Evolutionary conservation across 2,888 invertebrate species (phyloP), one percentile per base, ranked within the genome.

Genomic region (Apodemia hepburni): DNA sequence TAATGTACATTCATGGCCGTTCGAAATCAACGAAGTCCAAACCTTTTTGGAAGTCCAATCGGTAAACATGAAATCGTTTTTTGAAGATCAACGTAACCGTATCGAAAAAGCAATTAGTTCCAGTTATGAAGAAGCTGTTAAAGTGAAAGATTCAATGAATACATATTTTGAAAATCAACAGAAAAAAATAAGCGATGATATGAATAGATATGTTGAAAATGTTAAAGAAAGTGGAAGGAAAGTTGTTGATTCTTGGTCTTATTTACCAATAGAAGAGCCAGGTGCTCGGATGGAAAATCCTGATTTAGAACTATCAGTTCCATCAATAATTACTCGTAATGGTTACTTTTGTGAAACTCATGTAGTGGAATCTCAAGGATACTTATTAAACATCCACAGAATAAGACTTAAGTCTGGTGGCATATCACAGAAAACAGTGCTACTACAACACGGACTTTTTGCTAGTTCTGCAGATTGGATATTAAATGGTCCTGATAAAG

Each of bases 391-490:
- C 47, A 69, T 98, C 59, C 97, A 97, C 74, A 93, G 98, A 62
- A 97, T 98, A 70, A 96, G 96, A 0, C 68, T 69, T 47, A 92
- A 91, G 59, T 78, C 79, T 61, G 77, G 80, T 33, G 71, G 69
- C 0, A 65, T 69, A 0, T 67, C 84, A 1, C 66, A 68, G 3
- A 85, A 82, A 42, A 81, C 87, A 0, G 93, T 95, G 62, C 92
- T 96, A 67, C 82, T 97, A 27, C 97, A 97, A 74, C 97, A 97
- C 77, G 98, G 98, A 0, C 82, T 98, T 4, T 87, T 97, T 33
- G 94, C 94, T 2, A 95, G 95, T 71, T 96, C 97, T 3, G 93
- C 95, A 0, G 95, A 96, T 79, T 98, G 96, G 95, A 92, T 97
- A 3, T 85, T 95, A 0, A 93, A 94, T 69, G 95, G 95, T 7